Evolutionary conservation across 2,113 vertebrate genomes (phyloP), one percentile per base, ranked within the genome.

Genomic region (Amblyopsis rosae): DNA sequence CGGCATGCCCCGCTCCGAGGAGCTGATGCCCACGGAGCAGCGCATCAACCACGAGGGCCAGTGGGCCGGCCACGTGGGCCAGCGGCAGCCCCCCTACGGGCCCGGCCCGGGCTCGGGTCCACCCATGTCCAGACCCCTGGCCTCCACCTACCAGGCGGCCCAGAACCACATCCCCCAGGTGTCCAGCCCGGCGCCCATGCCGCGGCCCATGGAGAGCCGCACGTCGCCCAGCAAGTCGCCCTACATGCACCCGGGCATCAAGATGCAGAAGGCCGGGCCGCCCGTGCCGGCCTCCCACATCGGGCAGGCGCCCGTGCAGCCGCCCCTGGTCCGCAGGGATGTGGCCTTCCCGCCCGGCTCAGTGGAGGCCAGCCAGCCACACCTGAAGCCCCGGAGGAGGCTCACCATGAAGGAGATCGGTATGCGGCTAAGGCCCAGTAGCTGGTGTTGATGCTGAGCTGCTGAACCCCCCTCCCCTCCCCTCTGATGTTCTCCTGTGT

Each of bases 151-250:
- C 89, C 96, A 95, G 80, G 86, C 95, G 69, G 90, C 95, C 41
- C 95, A 96, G 92, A 99, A 98, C 93, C 97, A 98, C 94, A 96
- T 98, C 95, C 94, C 97, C 93, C 97, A 98, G 93, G 97, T 97
- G 93, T 95, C 96, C 67, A 99, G 95, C 86, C 95, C 97, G 53
- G 93, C 96, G 48, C 96, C 97, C 89, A 93, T 97, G 90, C 93
- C 95, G 68, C 94, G 96, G 86, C 92, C 96, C 81, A 92, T 98
- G 90, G 98, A 98, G 85, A 98, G 95, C 85, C 93, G 95, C 81
- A 98, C 95, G 57, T 99, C 96, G 55, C 98, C 98, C 41, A 98
- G 95, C 85, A 99, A 99, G 90, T 95, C 96, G 59, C 94, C 96
- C 1, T 99, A 96, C 92, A 93, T 98, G 92, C 95, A 96, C 85